A percentile compares a stretch with the other conserved stretches of the same genome.
Conservation (phyloP, 2,888 invertebrate species). For the Drosophila subquinaria region DNA sequence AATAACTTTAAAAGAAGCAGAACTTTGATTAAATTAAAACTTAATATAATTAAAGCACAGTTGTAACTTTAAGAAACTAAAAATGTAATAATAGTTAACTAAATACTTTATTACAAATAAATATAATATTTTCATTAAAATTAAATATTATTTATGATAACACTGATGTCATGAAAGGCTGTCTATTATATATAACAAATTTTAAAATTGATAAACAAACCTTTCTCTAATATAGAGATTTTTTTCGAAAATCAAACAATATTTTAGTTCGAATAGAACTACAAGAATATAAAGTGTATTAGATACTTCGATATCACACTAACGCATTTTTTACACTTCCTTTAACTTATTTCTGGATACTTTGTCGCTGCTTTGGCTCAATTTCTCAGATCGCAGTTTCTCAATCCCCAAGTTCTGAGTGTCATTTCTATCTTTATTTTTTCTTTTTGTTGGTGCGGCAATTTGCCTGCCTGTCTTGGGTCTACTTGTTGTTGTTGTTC, state of each 20-base stretch:
- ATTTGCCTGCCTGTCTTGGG: conserved; percentile 35
- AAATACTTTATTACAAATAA: too few relatives aligned
- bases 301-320: neutral
- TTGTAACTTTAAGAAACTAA: too few relatives aligned
- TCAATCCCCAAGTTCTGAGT: conserved; percentile 32
- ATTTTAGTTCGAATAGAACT: neutral
- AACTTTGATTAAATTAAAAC: too few relatives aligned
- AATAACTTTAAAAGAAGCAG: too few relatives aligned
- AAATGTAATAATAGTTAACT: too few relatives aligned
- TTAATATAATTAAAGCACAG: too few relatives aligned
- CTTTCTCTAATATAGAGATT: neutral
- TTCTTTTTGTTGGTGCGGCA: conserved; percentile 55
- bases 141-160: too few relatives aligned
- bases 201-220: too few relatives aligned
- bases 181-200: too few relatives aligned
- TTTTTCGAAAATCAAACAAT: neutral
- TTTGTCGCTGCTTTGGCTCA: conserved; percentile 37
- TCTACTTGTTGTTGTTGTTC: conserved; percentile 28
- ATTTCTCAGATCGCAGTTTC: conserved; percentile 40
- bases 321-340: conserved; percentile 1
- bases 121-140: too few relatives aligned
- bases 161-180: too few relatives aligned
- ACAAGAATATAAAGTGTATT: neutral
- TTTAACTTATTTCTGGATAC: conserved; percentile 26
- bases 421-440: conserved; percentile 28